phyloP scores from a whole-genome alignment of 2,113 vertebrate species.

The Danionella cerebrum region DNA sequence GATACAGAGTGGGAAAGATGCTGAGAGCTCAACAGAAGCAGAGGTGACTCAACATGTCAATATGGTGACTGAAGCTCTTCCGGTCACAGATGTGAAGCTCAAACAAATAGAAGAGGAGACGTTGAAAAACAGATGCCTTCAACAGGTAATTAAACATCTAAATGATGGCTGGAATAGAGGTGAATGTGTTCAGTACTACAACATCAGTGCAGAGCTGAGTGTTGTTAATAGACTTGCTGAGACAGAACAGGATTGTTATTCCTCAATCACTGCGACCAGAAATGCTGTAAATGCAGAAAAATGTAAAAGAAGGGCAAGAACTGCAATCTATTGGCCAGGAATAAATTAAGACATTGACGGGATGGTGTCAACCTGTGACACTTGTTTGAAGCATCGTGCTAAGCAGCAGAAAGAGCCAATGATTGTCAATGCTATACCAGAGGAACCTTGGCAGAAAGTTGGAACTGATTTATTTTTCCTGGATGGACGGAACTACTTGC shows the following conservation, averaged over 20 bases:
- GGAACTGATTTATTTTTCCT: too few species aligned
- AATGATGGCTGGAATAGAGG: slow-evolving; percentile 8
- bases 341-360: slow-evolving; percentile 28
- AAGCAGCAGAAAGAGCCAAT: slow-evolving; percentile 24
- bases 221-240: too few species aligned
- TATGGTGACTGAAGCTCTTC: background rate
- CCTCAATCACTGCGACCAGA: background rate
- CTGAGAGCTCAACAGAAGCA: background rate
- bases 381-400: slow-evolving; percentile 29
- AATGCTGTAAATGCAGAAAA: slow-evolving; percentile 18
- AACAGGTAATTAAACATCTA: slow-evolving; percentile 7
- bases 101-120: slow-evolving; percentile 19
- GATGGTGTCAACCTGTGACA: too few species aligned
- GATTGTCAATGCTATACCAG: background rate
- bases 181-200: background rate
- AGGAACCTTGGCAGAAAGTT: slow-evolving; percentile 26
- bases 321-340: slow-evolving; percentile 27
- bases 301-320: slow-evolving; percentile 20
- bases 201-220: slow-evolving; percentile 16
- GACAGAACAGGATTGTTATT: background rate
- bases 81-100: slow-evolving; percentile 6
- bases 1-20: background rate
- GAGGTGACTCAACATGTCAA: background rate
- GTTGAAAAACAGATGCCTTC: background rate
- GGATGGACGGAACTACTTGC: too few species aligned